A percentile compares a stretch with the other conserved stretches of the same genome.
phyloP scores from a whole-genome alignment of 2,113 vertebrate genomes.

The Oxyruncus cristatus region DNA sequence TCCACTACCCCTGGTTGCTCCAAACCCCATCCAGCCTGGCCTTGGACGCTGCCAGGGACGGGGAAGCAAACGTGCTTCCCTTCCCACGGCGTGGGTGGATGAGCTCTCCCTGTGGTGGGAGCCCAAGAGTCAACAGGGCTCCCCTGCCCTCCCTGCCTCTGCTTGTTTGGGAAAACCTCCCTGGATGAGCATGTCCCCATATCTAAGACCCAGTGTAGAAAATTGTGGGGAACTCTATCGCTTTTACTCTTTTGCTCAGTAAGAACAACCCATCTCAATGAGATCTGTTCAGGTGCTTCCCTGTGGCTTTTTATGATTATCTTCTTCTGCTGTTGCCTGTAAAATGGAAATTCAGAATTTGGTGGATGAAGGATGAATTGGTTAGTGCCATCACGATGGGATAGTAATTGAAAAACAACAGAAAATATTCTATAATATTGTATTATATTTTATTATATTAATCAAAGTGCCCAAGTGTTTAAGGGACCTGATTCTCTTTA shows the following conservation, averaged over 20 bases:
- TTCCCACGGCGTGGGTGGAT: accelerated
- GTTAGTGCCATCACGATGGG: background rate
- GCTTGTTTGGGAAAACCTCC: background rate
- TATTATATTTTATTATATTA: background rate
- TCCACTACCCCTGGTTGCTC: background rate
- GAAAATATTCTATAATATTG: background rate
- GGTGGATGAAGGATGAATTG: background rate
- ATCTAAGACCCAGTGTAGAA: background rate
- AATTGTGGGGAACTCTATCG: accelerated
- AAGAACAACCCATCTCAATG: background rate
- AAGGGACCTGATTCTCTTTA: background rate
- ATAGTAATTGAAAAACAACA: background rate
- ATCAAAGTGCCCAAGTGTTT: background rate
- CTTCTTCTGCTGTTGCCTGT: background rate
- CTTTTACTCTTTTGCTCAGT: background rate
- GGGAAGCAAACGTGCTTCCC: background rate
- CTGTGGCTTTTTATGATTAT: background rate
- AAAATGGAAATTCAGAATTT: background rate
- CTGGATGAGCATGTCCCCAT: background rate
- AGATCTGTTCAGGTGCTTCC: background rate
- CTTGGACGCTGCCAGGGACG: background rate
- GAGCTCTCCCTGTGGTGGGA: background rate
- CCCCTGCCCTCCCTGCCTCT: background rate
- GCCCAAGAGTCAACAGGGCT: background rate
- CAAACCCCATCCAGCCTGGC: background rate